Evolutionary conservation across 2,888 invertebrate genomes (phyloP).

Genomic region (Epistrophe grossulariae): DNA sequence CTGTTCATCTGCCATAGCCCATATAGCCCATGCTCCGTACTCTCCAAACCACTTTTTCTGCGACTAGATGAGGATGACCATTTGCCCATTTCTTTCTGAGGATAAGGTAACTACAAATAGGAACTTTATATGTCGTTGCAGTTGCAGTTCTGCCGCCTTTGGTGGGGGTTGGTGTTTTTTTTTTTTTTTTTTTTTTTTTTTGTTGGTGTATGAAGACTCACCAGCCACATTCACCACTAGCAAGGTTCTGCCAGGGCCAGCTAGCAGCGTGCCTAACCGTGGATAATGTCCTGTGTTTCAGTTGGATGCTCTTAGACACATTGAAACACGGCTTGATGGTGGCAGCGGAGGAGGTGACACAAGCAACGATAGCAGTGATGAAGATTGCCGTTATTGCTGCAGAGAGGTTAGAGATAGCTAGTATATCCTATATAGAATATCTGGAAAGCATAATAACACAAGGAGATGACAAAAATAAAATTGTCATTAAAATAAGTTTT

Average conservation of each 20-base stretch:
- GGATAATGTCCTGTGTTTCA: conserved; percentile 75
- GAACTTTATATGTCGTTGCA: conserved; percentile 58
- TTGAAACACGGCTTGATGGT: conserved; percentile 42
- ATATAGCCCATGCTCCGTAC: neutral
- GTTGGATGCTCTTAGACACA: conserved; percentile 75
- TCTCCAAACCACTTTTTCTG: neutral
- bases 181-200: too few relatives aligned
- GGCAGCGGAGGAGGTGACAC: conserved; percentile 16
- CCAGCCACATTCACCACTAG: neutral
- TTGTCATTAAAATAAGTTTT: conserved; percentile 71
- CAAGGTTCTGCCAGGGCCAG: conserved; percentile 34
- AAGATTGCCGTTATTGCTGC: conserved; percentile 64
- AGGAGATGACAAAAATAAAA: conserved; percentile 52
- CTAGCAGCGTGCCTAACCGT: conserved; percentile 69
- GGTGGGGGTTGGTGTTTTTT: neutral
- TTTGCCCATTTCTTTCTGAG: conserved; percentile 55
- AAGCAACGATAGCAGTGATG: conserved; percentile 2
- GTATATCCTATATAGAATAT: conserved; percentile 49
- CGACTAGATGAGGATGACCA: conserved; percentile 56
- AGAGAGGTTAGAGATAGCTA: conserved; percentile 51
- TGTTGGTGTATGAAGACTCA: neutral
- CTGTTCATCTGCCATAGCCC: conserved; percentile 7
- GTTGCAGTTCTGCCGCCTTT: conserved; percentile 24
- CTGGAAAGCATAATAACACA: conserved; percentile 27
- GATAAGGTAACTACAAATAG: conserved; percentile 74